phyloP scores from a whole-genome alignment of 2,888 invertebrate genomes.

The Hydrotaea cyrtoneurina region DNA sequence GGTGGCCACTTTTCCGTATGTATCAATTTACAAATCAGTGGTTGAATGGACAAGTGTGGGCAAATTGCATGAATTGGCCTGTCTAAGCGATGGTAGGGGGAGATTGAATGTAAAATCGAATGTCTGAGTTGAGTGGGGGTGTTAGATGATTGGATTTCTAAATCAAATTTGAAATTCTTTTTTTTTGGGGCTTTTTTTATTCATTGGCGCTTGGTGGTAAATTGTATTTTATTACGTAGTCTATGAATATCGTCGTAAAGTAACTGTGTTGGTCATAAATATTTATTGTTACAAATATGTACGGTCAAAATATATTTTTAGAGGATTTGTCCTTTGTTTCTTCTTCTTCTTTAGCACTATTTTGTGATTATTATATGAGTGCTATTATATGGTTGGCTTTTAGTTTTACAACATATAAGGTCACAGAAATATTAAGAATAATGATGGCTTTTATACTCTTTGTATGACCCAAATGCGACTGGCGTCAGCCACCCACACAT shows the following conservation, averaged over 20 bases:
- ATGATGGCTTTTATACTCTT: conserved; percentile 35
- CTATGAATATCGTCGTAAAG: conserved; percentile 3
- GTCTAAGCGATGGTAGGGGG: not conserved
- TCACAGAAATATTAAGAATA: conserved; percentile 44
- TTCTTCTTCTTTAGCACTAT: not conserved
- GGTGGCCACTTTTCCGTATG: not conserved
- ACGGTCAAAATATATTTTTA: not conserved
- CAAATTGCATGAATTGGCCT: not conserved
- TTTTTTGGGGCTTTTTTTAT: not conserved
- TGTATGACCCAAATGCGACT: conserved; percentile 44
- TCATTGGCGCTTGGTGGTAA: conserved; percentile 24
- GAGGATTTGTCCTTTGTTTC: not conserved
- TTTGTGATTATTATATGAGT: not conserved
- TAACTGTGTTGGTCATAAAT: conserved; percentile 40
- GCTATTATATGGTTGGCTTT: not conserved
- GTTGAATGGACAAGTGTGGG: conserved; percentile 20
- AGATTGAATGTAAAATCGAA: conserved; percentile 1
- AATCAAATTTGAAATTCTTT: conserved; percentile 44
- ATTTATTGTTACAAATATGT: conserved; percentile 46
- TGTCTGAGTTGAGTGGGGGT: not conserved
- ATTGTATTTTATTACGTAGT: not conserved
- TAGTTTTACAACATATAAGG: not conserved
- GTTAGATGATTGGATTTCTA: conserved; percentile 17
- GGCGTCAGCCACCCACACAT: conserved; percentile 64
- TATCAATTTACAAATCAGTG: conserved; percentile 16